Conservation (phyloP, 2,797 vertebrate genomes). For the Cryptoprocta ferox region DNA sequence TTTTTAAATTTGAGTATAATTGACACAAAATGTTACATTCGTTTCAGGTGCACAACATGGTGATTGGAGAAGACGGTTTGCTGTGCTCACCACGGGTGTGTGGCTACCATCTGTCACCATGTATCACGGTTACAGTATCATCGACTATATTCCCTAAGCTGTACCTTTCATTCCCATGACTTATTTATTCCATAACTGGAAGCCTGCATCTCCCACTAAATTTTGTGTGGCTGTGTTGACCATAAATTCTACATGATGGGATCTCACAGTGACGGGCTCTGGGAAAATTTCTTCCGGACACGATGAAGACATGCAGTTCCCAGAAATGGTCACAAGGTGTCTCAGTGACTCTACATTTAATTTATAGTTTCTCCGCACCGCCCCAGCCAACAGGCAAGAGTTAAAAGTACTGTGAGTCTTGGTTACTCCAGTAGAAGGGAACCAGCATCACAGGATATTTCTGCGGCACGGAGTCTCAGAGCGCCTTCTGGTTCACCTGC, state of each 20-base stretch:
- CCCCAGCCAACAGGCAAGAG: neutral
- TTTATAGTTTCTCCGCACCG: neutral
- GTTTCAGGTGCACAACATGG: neutral
- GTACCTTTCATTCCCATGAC: neutral
- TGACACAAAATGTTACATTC: neutral
- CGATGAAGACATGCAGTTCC: neutral
- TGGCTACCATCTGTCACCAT: neutral
- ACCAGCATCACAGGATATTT: neutral
- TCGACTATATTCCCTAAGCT: neutral
- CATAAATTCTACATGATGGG: neutral
- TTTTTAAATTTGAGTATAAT: neutral
- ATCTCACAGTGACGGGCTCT: neutral
- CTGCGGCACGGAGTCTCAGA: neutral
- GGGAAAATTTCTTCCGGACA: neutral
- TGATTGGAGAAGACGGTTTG: neutral
- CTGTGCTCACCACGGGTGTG: neutral
- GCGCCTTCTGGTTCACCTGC: neutral
- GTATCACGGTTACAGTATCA: neutral
- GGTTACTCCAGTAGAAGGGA: neutral
- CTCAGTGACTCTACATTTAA: neutral
- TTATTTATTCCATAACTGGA: neutral
- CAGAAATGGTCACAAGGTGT: slow-evolving; percentile 53
- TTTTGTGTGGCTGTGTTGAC: neutral
- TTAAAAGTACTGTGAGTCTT: neutral
- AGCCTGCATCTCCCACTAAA: neutral